A percentile compares a stretch with the other conserved stretches of the same genome.
phyloP scores from a whole-genome alignment of 1,140 invertebrate genomes.

The Aporrectodea caliginosa region DNA sequence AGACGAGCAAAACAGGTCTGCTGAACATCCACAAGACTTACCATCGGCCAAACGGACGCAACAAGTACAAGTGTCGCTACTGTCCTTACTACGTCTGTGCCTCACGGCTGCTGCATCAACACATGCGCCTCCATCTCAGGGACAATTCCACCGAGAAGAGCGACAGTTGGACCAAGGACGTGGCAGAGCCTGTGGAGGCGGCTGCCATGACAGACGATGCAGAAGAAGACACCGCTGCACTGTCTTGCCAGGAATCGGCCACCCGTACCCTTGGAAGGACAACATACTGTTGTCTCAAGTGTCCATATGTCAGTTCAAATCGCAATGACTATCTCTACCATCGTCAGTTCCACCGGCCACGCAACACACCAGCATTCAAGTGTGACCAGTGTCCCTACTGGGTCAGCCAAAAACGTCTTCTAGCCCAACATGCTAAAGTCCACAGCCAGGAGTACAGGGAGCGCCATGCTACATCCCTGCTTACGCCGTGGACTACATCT shows the following conservation, averaged over 20 bases:
- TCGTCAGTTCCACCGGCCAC: conserved; percentile 75
- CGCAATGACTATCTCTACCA: conserved; percentile 81
- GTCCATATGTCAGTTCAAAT: conserved; percentile 76
- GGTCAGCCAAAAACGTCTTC: conserved; percentile 71
- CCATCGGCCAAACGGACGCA: conserved; percentile 66
- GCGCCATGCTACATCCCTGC: not conserved
- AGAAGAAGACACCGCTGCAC: not conserved
- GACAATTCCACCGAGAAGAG: too few species aligned
- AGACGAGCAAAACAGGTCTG: conserved; percentile 62
- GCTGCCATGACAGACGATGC: not conserved
- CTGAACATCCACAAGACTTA: conserved; percentile 69
- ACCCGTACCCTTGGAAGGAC: too few species aligned
- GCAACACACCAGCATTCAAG: conserved; percentile 64
- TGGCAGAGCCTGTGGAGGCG: not conserved
- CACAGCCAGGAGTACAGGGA: not conserved
- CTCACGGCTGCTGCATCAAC: conserved; percentile 51
- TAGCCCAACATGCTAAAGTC: conserved; percentile 73
- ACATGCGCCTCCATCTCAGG: conserved; percentile 50
- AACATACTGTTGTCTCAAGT: conserved; percentile 67
- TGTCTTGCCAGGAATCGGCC: not conserved
- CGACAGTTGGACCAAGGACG: too few species aligned
- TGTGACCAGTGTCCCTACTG: conserved; percentile 77
- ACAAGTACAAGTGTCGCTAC: conserved; percentile 73
- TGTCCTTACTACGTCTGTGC: conserved; percentile 73
- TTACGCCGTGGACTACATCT: not conserved